Conservation (phyloP, 2,113 vertebrate species). For the Ifrita kowaldi region DNA sequence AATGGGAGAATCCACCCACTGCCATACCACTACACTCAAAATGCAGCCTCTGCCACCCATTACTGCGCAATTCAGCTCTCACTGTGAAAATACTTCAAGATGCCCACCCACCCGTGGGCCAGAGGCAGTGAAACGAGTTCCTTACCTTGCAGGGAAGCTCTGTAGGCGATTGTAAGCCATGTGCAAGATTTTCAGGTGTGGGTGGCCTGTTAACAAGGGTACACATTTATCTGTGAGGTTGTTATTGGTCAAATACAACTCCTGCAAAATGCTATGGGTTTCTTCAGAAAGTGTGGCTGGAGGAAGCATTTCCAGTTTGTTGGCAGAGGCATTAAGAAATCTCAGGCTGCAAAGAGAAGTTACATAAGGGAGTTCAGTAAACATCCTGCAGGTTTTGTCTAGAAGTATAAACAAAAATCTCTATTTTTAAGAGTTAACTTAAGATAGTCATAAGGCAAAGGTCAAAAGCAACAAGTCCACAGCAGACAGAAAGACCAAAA, state of each 20-base stretch:
- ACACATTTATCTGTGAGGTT: constrained; percentile 94
- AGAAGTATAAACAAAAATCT: neutral
- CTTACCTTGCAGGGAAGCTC: constrained; percentile 94
- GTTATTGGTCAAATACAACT: constrained; percentile 95
- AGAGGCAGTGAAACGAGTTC: neutral
- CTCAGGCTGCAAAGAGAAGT: constrained; percentile 80
- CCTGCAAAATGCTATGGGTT: constrained; percentile 89
- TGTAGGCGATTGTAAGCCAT: constrained; percentile 96
- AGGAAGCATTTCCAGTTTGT: constrained; percentile 92
- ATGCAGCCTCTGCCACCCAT: neutral
- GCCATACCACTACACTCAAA: neutral
- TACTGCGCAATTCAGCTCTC: neutral
- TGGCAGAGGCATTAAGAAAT: constrained; percentile 92
- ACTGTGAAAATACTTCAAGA: neutral
- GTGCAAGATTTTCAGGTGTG: constrained; percentile 89
- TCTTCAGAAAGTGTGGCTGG: constrained; percentile 91
- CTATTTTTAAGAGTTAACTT: neutral
- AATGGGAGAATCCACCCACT: neutral
- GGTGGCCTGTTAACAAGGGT: constrained; percentile 89
- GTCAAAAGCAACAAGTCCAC: neutral
- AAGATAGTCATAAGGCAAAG: neutral
- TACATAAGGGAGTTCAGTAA: neutral
- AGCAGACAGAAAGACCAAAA: neutral
- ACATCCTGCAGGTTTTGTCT: neutral
- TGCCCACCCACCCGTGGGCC: neutral